Evolutionary conservation across 2,797 vertebrate species (phyloP).

Genomic region (Malacoraja senta): DNA sequence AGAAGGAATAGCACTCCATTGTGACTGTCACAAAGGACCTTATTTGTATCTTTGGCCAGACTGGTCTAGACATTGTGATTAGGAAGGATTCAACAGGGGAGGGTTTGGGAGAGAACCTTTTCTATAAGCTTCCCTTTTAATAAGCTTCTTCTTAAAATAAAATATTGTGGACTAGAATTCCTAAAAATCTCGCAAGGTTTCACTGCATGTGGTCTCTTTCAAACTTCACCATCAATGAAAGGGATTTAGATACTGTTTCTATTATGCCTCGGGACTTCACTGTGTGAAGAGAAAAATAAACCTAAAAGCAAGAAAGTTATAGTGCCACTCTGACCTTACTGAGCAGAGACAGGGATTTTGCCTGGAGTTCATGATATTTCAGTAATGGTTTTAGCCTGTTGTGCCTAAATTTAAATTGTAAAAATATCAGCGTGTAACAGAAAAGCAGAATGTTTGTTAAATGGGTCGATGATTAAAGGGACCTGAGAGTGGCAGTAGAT

Average conservation of each 20-base stretch:
- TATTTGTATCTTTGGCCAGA: not conserved
- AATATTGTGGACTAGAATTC: not conserved
- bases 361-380: not conserved
- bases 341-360: not conserved
- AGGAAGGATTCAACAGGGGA: not conserved
- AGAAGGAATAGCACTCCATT: too few relatives aligned
- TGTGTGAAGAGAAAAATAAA: not conserved
- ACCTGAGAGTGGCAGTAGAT: too few relatives aligned
- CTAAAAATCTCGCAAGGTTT: not conserved
- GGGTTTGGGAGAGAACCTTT: not conserved
- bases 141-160: not conserved
- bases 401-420: not conserved
- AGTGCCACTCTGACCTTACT: not conserved
- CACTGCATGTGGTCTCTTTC: not conserved
- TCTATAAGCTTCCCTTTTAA: not conserved
- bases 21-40: not conserved
- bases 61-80: not conserved
- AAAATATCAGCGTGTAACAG: not conserved
- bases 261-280: not conserved
- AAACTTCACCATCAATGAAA: not conserved
- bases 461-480: too few relatives aligned
- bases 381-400: not conserved
- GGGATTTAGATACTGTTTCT: not conserved
- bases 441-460: too few relatives aligned
- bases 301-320: not conserved